Evolutionary conservation across 2,113 vertebrate genomes (phyloP), one percentile per base, ranked within the genome.

Genomic region (Anguilla japonica): DNA sequence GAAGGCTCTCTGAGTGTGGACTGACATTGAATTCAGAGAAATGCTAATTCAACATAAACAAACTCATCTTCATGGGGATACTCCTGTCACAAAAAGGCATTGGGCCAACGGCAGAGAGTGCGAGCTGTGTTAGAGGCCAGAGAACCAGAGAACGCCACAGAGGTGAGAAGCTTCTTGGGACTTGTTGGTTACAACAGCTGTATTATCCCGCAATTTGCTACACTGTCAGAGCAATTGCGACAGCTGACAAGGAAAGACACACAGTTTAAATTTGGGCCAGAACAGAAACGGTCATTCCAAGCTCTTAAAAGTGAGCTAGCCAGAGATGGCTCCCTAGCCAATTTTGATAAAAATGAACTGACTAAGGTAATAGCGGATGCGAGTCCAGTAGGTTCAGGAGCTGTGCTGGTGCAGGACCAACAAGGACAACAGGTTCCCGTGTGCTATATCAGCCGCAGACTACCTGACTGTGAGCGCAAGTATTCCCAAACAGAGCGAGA

Each of bases 271-370:
- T 86, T 89, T 50, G 67, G 83, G 14, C 75, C 71, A 85, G 86
- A 83, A 82, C 84, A 91, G 34, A 89, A 84, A 85, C 9, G 15
- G 7, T 22, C 85, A 82, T 89, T 89, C 53, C 43, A 67, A 39
- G 46, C 41, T 13, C 83, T 88, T 0, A 86, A 90, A 81, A 50
- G 46, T 3, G 57, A 56, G 67, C 56, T 88, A n/a, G 83, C 46
- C 14, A 88, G 78, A 75, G 57, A 87, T n/a, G 81, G 56, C 13
- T 86, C 85, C 4, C 63, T 89, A 40, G 83, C 87, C 3, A 85
- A 89, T 63, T 90, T 90, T 82, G 85, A 87, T 22, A 89, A 88
- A 82, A 85, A 89, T 1, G 88, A 81, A n/a, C 84, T 57, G 78
- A 89, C 83, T 1, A 40, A 83, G 39, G 88, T 89, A 1, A 85